A percentile compares a stretch with the other conserved stretches of the same genome.
Evolutionary conservation across 2,113 vertebrate species (phyloP).

Genomic region (Dolichotis patagonum): DNA sequence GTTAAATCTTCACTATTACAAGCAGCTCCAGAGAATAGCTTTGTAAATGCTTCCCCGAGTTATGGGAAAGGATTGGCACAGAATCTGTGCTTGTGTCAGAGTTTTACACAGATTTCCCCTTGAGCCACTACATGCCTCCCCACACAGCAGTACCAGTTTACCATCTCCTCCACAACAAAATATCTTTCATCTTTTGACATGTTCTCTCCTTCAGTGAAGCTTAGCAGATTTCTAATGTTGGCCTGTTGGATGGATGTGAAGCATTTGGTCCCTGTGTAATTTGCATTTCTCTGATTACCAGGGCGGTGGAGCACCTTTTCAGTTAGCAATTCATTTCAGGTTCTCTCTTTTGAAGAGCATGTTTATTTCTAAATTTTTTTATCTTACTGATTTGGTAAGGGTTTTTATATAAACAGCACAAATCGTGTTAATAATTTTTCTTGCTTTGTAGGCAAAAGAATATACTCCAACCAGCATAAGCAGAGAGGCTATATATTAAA

Average conservation of each 20-base stretch:
- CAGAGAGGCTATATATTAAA: neutral
- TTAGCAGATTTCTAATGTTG: neutral
- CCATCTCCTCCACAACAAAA: neutral
- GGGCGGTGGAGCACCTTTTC: neutral
- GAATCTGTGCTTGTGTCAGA: neutral
- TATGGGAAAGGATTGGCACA: neutral
- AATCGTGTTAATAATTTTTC: neutral
- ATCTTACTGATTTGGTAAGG: neutral
- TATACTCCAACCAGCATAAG: neutral
- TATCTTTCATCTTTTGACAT: neutral
- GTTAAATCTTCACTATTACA: neutral
- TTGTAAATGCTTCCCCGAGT: neutral
- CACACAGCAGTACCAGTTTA: neutral
- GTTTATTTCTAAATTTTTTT: neutral
- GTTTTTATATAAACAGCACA: neutral
- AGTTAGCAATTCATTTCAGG: neutral
- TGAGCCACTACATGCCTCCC: too few species aligned
- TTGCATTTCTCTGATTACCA: constrained; percentile 4
- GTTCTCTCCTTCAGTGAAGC: neutral
- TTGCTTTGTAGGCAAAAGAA: neutral
- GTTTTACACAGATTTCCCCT: neutral
- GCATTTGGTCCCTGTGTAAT: neutral
- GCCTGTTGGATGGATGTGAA: neutral
- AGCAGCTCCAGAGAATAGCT: neutral
- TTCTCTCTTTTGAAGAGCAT: constrained; percentile 33